Base-by-base conservation (phyloP, 2,797 vertebrate species). In the Huso huso region DNA sequence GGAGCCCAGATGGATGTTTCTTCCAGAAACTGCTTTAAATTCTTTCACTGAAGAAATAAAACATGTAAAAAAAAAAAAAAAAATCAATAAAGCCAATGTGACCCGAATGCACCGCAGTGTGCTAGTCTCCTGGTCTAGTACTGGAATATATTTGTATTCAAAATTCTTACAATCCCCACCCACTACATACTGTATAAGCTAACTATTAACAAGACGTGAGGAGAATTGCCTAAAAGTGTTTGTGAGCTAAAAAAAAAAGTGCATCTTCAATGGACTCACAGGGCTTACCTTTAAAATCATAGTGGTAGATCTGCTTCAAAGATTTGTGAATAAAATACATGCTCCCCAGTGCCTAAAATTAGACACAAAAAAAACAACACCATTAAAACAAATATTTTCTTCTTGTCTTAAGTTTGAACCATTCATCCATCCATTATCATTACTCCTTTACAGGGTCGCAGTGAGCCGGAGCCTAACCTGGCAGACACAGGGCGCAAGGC, bases 301-400 rank as follows among this genome's bases (percentile, higher is more conserved):
- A 93, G 59, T 91, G 90, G 61, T 79, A 76, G 78, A 91, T 78
- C 75, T 84, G 83, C 73, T 84, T 80, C 79, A 92, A 80, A 51
- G 84, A 81, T 68, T 85, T 86, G 81, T 92, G 90, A 75, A 92
- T 89, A 79, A 92, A 92, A 79, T 92, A 93, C 81, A 93, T 86
- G 77, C 85, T 91, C 61, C 90, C 91, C 77, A 93, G 81, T 51
- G 91, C 91, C 91, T 93, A 83, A 74, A 13, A 63, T 2, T 61
- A 82, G 68, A 71, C 66, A 74, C 23, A 69, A 68, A 71, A 79
- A 67, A 71, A 77, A 61, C 73, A 60, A 70, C 53, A 64, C 59
- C 60, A 68, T 69, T 51, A 69, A 48, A 55, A 37, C 23, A 37
- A 37, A 37, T 37, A 37, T 3, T 4, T 37, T 37, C 23, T 37